These are phyloP conservation scores for Ameiurus melas DNA, from an alignment of 2,113 vertebrate species.

Conservation along the genomic window DNA sequence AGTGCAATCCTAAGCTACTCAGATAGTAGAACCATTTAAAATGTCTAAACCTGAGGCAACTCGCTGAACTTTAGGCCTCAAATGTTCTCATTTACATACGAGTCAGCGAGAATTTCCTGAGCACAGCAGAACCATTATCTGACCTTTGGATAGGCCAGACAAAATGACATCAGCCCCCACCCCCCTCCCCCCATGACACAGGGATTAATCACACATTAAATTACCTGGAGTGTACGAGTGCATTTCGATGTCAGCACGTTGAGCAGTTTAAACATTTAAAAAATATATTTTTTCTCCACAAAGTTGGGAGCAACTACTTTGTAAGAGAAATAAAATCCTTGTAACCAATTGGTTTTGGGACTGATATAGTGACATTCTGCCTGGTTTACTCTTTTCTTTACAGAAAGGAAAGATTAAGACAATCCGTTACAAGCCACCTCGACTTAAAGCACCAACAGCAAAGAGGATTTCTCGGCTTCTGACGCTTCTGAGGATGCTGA, in stretches of 20 bases:
- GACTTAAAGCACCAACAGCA: conserved; percentile 78
- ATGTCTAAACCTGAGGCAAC: conserved; percentile 57
- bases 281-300: conserved; percentile 44
- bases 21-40: conserved; percentile 57
- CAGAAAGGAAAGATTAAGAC: conserved; percentile 73
- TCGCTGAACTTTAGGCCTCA: conserved; percentile 50
- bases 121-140: conserved; percentile 63
- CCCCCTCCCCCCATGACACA: conserved; percentile 54
- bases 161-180: conserved; percentile 59
- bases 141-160: conserved; percentile 61
- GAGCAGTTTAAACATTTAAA: conserved; percentile 48
- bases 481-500: conserved; percentile 62
- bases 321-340: conserved; percentile 64
- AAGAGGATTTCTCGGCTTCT: conserved; percentile 73
- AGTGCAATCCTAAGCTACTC: conserved; percentile 55
- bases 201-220: conserved; percentile 67
- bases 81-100: conserved; percentile 60
- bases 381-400: conserved; percentile 74
- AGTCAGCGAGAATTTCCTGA: conserved; percentile 57
- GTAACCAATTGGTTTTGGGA: conserved; percentile 72
- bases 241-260: conserved; percentile 56
- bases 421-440: conserved; percentile 72
- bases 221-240: conserved; percentile 54
- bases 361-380: conserved; percentile 74
- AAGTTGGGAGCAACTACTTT: conserved; percentile 48